Evolutionary conservation across 2,888 invertebrate genomes (phyloP).

Genomic region (Dascillus cervinus): DNA sequence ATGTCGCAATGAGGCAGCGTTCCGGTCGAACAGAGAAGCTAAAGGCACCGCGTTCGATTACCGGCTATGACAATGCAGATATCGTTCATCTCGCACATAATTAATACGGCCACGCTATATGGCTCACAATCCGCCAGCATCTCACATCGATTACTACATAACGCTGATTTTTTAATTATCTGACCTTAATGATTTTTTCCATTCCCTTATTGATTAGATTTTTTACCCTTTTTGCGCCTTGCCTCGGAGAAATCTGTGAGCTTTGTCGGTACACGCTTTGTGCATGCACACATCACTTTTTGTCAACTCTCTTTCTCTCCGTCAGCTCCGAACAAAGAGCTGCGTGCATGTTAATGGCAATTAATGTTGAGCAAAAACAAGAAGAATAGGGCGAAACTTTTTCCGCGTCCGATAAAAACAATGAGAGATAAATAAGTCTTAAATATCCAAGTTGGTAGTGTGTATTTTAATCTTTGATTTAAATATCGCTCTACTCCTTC

Average conservation of each 20-base stretch:
- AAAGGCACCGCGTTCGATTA: slow-evolving; percentile 28
- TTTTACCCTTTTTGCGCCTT: too few relatives aligned
- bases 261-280: slow-evolving; percentile 18
- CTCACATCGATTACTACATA: neutral
- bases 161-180: neutral
- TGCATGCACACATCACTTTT: slow-evolving; percentile 23
- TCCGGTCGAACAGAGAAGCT: slow-evolving; percentile 18
- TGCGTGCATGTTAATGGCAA: slow-evolving; percentile 30
- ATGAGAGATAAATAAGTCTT: slow-evolving; percentile 34
- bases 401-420: slow-evolving; percentile 31
- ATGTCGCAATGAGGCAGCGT: slow-evolving; percentile 24
- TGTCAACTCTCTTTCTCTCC: slow-evolving; percentile 19
- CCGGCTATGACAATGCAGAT: slow-evolving; percentile 28
- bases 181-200: neutral
- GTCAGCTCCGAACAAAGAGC: slow-evolving; percentile 20
- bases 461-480: slow-evolving; percentile 18
- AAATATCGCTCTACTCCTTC: slow-evolving; percentile 20
- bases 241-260: too few relatives aligned
- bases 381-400: slow-evolving; percentile 27
- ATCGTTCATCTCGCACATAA: slow-evolving; percentile 22
- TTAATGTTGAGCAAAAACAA: slow-evolving; percentile 30
- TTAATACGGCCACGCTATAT: slow-evolving; percentile 14
- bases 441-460: slow-evolving; percentile 29
- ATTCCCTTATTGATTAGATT: too few relatives aligned
- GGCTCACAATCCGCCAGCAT: slow-evolving; percentile 2